Conservation (phyloP, 1,140 invertebrate species). For the Micrasema longulum region DNA sequence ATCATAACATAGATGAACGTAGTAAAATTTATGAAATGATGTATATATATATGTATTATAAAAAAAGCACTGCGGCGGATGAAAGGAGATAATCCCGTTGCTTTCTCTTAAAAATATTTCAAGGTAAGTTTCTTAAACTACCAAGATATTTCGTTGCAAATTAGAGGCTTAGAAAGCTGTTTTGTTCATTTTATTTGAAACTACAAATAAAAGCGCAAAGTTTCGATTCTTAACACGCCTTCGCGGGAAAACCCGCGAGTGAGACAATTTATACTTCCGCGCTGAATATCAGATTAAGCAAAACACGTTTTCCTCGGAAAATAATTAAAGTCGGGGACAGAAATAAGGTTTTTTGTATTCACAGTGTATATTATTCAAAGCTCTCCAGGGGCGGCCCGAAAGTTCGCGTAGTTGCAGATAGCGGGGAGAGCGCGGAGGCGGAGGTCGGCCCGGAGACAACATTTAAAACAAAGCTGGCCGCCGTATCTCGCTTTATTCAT, state of each 20-base stretch:
- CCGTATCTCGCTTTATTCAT: constrained; percentile 51
- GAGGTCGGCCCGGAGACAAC: constrained; percentile 46
- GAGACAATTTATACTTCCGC: constrained; percentile 29
- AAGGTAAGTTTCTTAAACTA: too few species aligned
- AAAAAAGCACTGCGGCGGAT: too few species aligned
- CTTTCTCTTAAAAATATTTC: too few species aligned
- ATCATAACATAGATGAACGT: too few species aligned
- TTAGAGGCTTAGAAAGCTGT: background rate
- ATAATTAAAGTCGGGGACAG: constrained; percentile 26
- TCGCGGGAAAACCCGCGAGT: constrained; percentile 9
- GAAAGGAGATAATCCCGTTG: too few species aligned
- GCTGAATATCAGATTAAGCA: constrained; percentile 34
- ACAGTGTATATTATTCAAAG: constrained; percentile 46
- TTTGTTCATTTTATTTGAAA: constrained; percentile 13
- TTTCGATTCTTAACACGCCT: constrained; percentile 26
- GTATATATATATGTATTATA: too few species aligned
- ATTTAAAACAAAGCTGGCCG: constrained; percentile 50
- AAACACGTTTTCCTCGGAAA: constrained; percentile 29
- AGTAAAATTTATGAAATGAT: too few species aligned
- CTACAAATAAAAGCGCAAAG: constrained; percentile 1
- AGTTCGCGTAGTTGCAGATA: constrained; percentile 15
- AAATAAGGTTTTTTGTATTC: constrained; percentile 36
- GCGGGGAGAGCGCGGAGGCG: constrained; percentile 32
- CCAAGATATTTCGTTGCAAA: too few species aligned
- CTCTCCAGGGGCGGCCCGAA: constrained; percentile 37